Conservation (phyloP, 2,888 invertebrate species). For the Meghimatium bilineatum region DNA sequence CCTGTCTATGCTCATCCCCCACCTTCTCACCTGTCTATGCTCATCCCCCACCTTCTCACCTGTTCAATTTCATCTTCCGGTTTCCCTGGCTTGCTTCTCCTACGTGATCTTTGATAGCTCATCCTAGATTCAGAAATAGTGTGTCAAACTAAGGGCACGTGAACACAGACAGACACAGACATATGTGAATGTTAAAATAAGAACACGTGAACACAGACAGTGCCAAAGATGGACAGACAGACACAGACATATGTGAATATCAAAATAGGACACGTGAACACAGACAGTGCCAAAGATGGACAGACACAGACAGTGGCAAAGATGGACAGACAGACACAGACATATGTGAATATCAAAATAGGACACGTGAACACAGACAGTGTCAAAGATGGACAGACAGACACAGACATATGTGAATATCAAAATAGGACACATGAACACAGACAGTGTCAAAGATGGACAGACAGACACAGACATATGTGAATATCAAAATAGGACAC, state of each 20-base stretch:
- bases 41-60: slow-evolving; percentile 2
- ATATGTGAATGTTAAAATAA: not conserved
- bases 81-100: slow-evolving; percentile 38
- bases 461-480: not conserved
- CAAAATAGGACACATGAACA: too few relatives aligned
- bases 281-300: too few relatives aligned
- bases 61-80: slow-evolving; percentile 46
- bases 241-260: too few relatives aligned
- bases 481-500: not conserved
- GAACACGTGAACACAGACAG: not conserved
- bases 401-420: too few relatives aligned
- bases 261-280: too few relatives aligned
- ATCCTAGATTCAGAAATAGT: slow-evolving; percentile 24
- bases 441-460: too few relatives aligned
- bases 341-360: not conserved
- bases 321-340: not conserved
- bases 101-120: slow-evolving; percentile 47
- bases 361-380: too few relatives aligned
- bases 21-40: not conserved
- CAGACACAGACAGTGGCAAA: not conserved
- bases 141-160: not conserved
- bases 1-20: too few relatives aligned
- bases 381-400: too few relatives aligned
- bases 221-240: not conserved
- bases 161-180: not conserved